Conservation (phyloP, 2,888 invertebrate species). For the Meta bourneti region DNA sequence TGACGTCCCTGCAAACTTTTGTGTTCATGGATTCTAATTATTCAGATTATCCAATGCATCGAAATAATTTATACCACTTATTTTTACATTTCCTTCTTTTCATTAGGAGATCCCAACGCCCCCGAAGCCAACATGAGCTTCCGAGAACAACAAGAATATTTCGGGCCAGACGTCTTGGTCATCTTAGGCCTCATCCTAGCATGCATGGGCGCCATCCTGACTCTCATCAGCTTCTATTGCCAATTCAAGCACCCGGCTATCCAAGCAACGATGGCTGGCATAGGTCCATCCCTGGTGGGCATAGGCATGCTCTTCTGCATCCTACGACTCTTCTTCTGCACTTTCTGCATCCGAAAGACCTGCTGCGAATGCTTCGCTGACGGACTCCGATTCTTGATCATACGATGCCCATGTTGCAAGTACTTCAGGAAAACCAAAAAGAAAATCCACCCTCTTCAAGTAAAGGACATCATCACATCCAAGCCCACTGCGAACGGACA, state of each 20-base stretch:
- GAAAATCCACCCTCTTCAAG: constrained; percentile 56
- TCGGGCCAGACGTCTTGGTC: constrained; percentile 74
- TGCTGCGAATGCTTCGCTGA: constrained; percentile 69
- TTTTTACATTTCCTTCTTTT: background rate
- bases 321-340: constrained; percentile 74
- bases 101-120: constrained; percentile 66
- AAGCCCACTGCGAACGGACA: constrained; percentile 53
- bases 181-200: constrained; percentile 69
- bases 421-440: constrained; percentile 49
- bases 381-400: constrained; percentile 37
- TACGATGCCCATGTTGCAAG: constrained; percentile 54
- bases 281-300: constrained; percentile 74
- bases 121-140: constrained; percentile 76
- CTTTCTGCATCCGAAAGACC: constrained; percentile 67
- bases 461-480: constrained; percentile 15
- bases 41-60: too few relatives aligned
- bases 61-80: too few relatives aligned
- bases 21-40: too few relatives aligned
- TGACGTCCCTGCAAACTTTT: background rate
- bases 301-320: constrained; percentile 75
- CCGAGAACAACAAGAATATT: constrained; percentile 67
- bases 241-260: constrained; percentile 72
- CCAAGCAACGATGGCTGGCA: constrained; percentile 72
- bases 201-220: constrained; percentile 65
- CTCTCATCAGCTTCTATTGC: constrained; percentile 71